A percentile compares a stretch with the other conserved stretches of the same genome.
Evolutionary conservation across 2,113 vertebrate genomes (phyloP).

Genomic region (Sphyrna mokarran): DNA sequence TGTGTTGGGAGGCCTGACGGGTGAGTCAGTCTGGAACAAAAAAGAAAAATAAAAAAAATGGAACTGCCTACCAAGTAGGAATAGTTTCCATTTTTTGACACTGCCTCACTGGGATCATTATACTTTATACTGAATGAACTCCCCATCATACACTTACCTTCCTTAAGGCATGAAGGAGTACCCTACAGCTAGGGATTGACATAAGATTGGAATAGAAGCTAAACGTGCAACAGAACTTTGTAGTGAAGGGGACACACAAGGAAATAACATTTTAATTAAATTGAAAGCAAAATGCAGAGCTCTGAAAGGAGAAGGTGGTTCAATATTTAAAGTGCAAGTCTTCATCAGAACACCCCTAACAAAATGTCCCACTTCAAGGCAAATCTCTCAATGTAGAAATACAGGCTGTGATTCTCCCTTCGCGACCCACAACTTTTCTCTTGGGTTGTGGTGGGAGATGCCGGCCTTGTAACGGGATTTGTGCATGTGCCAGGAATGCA

Average conservation of each 20-base stretch:
- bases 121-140: neutral
- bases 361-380: neutral
- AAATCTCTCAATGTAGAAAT: neutral
- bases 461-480: no score
- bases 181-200: neutral
- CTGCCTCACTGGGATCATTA: neutral
- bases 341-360: neutral
- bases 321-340: neutral
- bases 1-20: conserved; percentile 16
- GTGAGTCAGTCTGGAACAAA: conserved; percentile 23
- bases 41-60: conserved; percentile 7
- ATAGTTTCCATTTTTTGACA: neutral
- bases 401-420: no score
- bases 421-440: no score
- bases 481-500: no score
- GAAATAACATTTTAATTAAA: neutral
- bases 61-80: neutral
- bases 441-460: no score
- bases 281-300: neutral
- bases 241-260: neutral
- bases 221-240: neutral
- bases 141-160: neutral
- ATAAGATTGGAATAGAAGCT: neutral
- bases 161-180: neutral
- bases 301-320: neutral